These are phyloP conservation scores for Clistopyga incitator DNA, from an alignment of 2,888 invertebrate species.

Conservation along the genomic window DNA sequence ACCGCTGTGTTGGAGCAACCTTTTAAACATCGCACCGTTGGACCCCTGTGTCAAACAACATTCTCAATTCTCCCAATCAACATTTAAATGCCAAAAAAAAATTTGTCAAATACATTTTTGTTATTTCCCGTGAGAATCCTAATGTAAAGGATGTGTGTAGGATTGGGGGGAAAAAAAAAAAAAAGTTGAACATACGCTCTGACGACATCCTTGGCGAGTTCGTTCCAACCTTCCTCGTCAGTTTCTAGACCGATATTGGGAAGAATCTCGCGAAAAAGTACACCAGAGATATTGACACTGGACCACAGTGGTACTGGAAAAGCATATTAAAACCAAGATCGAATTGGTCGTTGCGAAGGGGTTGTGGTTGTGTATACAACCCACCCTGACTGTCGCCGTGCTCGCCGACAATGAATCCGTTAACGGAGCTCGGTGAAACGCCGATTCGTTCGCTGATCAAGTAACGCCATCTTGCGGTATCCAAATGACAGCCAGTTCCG, in stretches of 20 bases:
- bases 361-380: constrained; percentile 60
- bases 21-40: constrained; percentile 85
- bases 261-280: constrained; percentile 84
- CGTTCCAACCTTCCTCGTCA: constrained; percentile 85
- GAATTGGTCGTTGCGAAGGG: too few relatives aligned
- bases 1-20: constrained; percentile 86
- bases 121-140: neutral
- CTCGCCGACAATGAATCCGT: constrained; percentile 89
- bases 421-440: constrained; percentile 86
- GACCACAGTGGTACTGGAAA: constrained; percentile 86
- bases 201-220: constrained; percentile 85
- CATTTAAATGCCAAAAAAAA: neutral
- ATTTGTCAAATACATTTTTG: neutral
- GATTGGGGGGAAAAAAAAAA: too few relatives aligned
- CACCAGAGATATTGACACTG: constrained; percentile 86
- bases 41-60: constrained; percentile 83
- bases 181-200: constrained; percentile 73
- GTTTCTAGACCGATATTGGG: constrained; percentile 84
- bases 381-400: constrained; percentile 88
- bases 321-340: constrained; percentile 9
- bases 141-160: too few relatives aligned
- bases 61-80: neutral
- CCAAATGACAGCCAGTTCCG: constrained; percentile 88
- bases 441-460: constrained; percentile 86
- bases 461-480: constrained; percentile 87